Conservation (phyloP, 2,113 vertebrate genomes). For the Prietella phreatophila region DNA sequence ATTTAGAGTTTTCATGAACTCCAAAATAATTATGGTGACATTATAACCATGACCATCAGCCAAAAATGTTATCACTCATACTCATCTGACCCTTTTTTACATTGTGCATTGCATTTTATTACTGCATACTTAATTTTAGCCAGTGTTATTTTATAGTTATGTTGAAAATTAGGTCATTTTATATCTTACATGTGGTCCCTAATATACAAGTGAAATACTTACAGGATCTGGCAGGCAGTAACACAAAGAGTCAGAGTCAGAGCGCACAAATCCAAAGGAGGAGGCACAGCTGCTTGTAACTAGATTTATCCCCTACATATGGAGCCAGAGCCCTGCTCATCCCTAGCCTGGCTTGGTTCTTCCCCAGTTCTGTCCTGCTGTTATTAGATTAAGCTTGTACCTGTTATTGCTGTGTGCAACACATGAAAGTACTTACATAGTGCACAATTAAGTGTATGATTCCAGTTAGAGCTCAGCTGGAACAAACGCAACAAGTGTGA, state of each 20-base stretch:
- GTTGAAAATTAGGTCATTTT: slow-evolving; percentile 32
- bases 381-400: slow-evolving; percentile 70
- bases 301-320: slow-evolving; percentile 45
- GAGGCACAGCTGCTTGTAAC: slow-evolving; percentile 39
- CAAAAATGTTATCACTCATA: slow-evolving; percentile 30
- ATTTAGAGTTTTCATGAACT: slow-evolving; percentile 14
- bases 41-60: slow-evolving; percentile 17
- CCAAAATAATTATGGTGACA: slow-evolving; percentile 33
- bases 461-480: slow-evolving; percentile 69
- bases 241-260: slow-evolving; percentile 1
- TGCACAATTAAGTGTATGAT: slow-evolving; percentile 71
- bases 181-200: slow-evolving; percentile 40
- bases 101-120: slow-evolving; percentile 8
- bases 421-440: slow-evolving; percentile 73
- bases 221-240: slow-evolving; percentile 42
- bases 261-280: slow-evolving; percentile 22
- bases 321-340: slow-evolving; percentile 51
- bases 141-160: slow-evolving; percentile 39
- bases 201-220: slow-evolving; percentile 36
- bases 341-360: slow-evolving; percentile 55
- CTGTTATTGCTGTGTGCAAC: slow-evolving; percentile 63
- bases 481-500: slow-evolving; percentile 62
- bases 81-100: slow-evolving; percentile 30
- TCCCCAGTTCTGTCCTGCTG: slow-evolving; percentile 22
- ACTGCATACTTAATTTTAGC: not conserved